phyloP scores from a whole-genome alignment of 2,113 vertebrate genomes.

The Myrmecobius fasciatus region DNA sequence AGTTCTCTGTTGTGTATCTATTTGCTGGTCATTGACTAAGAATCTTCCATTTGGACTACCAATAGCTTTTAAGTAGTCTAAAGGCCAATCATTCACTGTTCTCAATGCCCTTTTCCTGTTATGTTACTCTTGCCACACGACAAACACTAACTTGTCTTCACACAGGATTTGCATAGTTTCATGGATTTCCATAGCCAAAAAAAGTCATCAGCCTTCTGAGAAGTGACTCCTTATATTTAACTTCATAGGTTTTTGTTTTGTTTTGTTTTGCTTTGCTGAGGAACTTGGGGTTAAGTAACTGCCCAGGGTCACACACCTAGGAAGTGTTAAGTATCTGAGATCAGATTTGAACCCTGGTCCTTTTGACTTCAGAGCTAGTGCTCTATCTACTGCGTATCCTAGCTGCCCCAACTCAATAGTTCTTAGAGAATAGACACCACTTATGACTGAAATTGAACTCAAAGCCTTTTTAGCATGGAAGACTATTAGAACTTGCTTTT shows the following conservation, averaged over 20 bases:
- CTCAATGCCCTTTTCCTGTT: background rate
- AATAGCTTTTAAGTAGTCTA: background rate
- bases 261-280: no score
- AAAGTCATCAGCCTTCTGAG: background rate
- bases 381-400: no score
- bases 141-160: background rate
- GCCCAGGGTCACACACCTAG: no score
- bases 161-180: background rate
- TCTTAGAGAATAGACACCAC: background rate
- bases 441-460: background rate
- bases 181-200: background rate
- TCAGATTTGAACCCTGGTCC: no score
- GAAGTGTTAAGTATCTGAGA: no score
- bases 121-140: background rate
- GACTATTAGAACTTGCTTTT: background rate
- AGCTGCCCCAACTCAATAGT: no score
- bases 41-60: background rate
- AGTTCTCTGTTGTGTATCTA: background rate
- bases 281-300: no score
- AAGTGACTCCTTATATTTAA: background rate
- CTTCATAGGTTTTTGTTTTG: no score
- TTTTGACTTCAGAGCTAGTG: no score
- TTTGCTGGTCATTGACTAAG: background rate
- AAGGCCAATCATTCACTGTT: background rate
- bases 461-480: background rate